Conservation (phyloP, 35 echinoderm and acorn worm species). For the Lytechinus pictus region DNA sequence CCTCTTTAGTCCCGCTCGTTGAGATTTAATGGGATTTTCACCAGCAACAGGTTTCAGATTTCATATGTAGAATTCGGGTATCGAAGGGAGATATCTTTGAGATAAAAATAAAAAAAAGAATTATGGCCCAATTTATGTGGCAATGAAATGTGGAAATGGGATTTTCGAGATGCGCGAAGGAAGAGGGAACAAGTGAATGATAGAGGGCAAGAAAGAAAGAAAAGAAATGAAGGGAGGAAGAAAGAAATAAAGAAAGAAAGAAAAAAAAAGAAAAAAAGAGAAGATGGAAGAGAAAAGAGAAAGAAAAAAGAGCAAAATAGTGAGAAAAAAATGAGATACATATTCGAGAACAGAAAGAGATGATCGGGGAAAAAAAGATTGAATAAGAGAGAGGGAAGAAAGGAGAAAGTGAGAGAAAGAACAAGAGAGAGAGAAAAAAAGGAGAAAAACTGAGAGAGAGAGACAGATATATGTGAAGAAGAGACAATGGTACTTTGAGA, state of each 20-base stretch:
- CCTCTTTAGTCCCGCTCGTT: background rate
- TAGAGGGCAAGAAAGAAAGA: background rate
- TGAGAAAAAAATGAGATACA: background rate
- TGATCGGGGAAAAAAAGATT: background rate
- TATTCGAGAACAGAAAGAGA: background rate
- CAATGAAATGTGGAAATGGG: background rate
- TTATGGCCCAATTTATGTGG: constrained; percentile 8
- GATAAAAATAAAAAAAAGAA: background rate
- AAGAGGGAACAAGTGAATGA: background rate
- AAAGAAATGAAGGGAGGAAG: background rate
- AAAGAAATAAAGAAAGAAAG: background rate
- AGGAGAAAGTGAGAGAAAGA: background rate
- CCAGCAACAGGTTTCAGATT: constrained; percentile 32
- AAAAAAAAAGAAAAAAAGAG: background rate
- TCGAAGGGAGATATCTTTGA: background rate
- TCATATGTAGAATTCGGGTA: constrained; percentile 1
- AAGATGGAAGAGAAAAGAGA: background rate
- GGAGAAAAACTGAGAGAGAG: too few relatives aligned
- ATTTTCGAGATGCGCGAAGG: background rate
- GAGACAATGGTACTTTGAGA: too few relatives aligned
- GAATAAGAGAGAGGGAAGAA: background rate
- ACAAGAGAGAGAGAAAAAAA: background rate
- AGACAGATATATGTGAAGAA: too few relatives aligned
- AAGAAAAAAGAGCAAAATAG: background rate
- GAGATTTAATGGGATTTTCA: background rate